Percentiles rank a stretch among this genome's conserved stretches.
Conservation (phyloP, 2,113 vertebrate species). For the Sphyrna mokarran region DNA sequence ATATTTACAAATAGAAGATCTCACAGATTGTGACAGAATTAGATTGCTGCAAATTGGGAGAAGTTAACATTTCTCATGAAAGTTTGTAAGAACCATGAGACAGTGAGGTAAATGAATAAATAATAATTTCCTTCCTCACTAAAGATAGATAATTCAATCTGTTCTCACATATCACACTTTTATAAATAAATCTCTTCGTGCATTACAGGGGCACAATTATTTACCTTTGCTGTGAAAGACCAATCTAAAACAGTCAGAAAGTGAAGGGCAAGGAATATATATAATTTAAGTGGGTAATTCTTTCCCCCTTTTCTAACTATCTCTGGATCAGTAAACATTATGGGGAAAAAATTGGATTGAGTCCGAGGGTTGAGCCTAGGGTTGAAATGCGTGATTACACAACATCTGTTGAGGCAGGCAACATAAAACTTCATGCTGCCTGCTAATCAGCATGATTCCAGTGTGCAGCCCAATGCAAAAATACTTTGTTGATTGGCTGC, state of each 20-base stretch:
- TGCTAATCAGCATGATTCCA: not conserved
- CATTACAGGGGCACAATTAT: not conserved
- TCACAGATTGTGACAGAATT: not conserved
- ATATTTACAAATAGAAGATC: not conserved
- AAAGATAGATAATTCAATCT: not conserved
- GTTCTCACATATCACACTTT: not conserved
- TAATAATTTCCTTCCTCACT: not conserved
- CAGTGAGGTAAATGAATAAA: not conserved
- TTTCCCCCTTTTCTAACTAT: not conserved
- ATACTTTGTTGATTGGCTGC: not conserved
- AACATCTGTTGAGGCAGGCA: no score
- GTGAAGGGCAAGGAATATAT: not conserved
- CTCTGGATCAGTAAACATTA: no score
- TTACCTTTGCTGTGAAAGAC: not conserved
- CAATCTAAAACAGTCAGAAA: not conserved
- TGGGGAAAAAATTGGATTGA: no score
- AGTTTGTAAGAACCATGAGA: not conserved
- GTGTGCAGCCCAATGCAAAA: not conserved
- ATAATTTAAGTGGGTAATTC: not conserved
- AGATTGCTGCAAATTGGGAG: not conserved
- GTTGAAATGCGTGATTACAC: no score
- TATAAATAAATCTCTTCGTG: not conserved
- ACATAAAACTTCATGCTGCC: no score
- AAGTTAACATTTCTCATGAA: not conserved
- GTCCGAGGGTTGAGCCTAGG: no score